Evolutionary conservation across 2,113 vertebrate genomes (phyloP), one percentile per base, ranked within the genome.

Genomic region (Dendropsophus ebraccatus): DNA sequence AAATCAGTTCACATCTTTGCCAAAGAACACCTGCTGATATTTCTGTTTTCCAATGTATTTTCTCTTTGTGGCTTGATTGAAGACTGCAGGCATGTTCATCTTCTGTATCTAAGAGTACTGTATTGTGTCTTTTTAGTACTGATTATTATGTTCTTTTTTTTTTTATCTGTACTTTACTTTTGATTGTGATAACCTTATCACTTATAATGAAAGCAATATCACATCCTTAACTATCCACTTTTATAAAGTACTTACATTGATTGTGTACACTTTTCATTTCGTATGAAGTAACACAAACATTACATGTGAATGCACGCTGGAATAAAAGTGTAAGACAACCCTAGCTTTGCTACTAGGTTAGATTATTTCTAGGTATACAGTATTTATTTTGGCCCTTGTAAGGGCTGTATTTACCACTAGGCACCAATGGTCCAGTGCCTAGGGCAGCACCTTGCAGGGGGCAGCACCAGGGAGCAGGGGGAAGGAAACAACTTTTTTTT

Each of bases 11-110:
- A 69, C 13, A 32, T 12, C 13, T 32, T 32, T 69, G 14, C 65
- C 56, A 32, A 69, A 35, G 65, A 17, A 35, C 30, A 32, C 28
- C 65, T 69, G 30, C 65, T 69, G 65, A 32, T 32, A 69, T 69
- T 69, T 69, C 65, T 69, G 28, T 69, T 69, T 69, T 32, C 8
- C 28, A 35, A 21, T 37, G 19, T 37, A 37, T 70, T 70, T 70
- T 70, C 32, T 70, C 14, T 70, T 37, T 70, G 67, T 70, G 14
- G 30, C 19, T 70, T 70, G 28, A 70, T 70, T 70, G 32, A 70
- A 37, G 19, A 70, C 67, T 35, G n/a, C 32, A 9, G 14, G 1
- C 17, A 2, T 8, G 32, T 37, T 70, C 10, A 70, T 70, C 1
- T 32, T 14, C 28, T 13, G 5, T 70, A 70, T 70, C 30, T 70